phyloP scores from a whole-genome alignment of 1,140 invertebrate species.

The Drosophila orena region DNA sequence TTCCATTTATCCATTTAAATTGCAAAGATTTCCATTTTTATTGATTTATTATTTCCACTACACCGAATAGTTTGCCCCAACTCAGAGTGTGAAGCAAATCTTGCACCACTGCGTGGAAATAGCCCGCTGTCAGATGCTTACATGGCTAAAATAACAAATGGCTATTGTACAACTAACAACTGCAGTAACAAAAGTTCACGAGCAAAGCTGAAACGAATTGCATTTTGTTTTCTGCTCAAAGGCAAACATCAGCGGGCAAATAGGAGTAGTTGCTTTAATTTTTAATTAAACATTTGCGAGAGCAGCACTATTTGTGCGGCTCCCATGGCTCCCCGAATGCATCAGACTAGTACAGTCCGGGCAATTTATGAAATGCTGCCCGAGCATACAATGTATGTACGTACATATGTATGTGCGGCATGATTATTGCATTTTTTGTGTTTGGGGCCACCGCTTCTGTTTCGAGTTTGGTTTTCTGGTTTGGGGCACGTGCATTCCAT shows the following conservation, averaged over 20 bases:
- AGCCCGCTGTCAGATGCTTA: slow-evolving; percentile 14
- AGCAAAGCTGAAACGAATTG: slow-evolving; percentile 31
- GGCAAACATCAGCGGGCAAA: slow-evolving; percentile 48
- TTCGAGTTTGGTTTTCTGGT: slow-evolving; percentile 19
- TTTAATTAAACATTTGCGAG: slow-evolving; percentile 72
- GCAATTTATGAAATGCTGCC: slow-evolving; percentile 58
- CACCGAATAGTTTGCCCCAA: neutral
- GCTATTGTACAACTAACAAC: slow-evolving; percentile 21
- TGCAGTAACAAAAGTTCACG: slow-evolving; percentile 20
- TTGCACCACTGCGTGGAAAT: neutral
- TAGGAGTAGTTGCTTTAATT: slow-evolving; percentile 67
- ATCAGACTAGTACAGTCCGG: slow-evolving; percentile 28
- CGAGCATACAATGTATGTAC: slow-evolving; percentile 19
- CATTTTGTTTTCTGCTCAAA: slow-evolving; percentile 50
- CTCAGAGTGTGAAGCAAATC: neutral
- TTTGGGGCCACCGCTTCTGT: slow-evolving; percentile 1
- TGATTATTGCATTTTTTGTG: slow-evolving; percentile 52
- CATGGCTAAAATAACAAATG: slow-evolving; percentile 18
- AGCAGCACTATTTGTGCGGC: slow-evolving; percentile 46
- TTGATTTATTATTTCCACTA: neutral
- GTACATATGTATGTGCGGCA: slow-evolving; percentile 32
- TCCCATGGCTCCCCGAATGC: slow-evolving; percentile 43
- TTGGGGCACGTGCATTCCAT: slow-evolving; percentile 62
- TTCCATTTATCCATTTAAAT: neutral
- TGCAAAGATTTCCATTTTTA: neutral